These are phyloP conservation scores for human (Homo sapiens) DNA, from an alignment of 2,113 vertebrate species.

Conservation along the genomic window GRCh38 chr18:47418501-47419000, in stretches of 20 bases:
- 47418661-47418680: background rate
- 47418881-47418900: background rate
- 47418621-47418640: background rate
- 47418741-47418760: background rate
- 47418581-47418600: background rate
- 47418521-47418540: no score
- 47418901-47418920: background rate
- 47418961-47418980: background rate
- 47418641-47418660: background rate
- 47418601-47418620: background rate
- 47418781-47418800: background rate
- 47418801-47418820: background rate
- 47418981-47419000: background rate
- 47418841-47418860: background rate
- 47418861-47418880: background rate
- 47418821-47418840: background rate
- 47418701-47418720: background rate
- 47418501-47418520: background rate
- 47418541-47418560: background rate
- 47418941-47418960: background rate
- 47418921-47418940: background rate
- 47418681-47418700: background rate
- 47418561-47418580: background rate
- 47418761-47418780: background rate
- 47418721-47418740: rapidly evolving